Evolutionary conservation across 2,888 invertebrate genomes (phyloP).

Genomic region (Eupithecia centaureata): DNA sequence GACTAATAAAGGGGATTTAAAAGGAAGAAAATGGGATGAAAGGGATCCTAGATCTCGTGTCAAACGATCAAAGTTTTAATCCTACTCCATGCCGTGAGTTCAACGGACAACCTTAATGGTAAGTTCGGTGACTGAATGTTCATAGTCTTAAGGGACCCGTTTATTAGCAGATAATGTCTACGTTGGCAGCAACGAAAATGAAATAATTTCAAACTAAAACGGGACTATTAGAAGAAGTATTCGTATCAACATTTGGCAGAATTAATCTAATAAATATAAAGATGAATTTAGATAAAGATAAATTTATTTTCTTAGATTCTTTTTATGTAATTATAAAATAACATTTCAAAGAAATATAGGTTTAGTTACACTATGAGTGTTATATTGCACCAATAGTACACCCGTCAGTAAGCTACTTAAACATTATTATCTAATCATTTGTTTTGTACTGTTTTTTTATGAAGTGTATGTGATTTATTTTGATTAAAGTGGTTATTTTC

Average conservation of each 20-base stretch:
- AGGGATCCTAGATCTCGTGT: constrained; percentile 26
- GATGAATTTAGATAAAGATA: too few species aligned
- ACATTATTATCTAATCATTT: too few species aligned
- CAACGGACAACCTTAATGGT: constrained; percentile 15
- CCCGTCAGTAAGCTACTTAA: too few species aligned
- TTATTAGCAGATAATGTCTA: constrained; percentile 12
- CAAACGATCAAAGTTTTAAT: constrained; percentile 31
- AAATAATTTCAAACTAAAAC: background rate
- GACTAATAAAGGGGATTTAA: constrained; percentile 28
- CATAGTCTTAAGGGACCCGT: constrained; percentile 5
- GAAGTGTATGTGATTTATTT: background rate
- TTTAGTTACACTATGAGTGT: too few species aligned
- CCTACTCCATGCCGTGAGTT: constrained; percentile 12
- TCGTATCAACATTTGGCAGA: background rate
- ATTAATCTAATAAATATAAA: too few species aligned
- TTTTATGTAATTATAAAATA: too few species aligned
- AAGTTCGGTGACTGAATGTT: constrained; percentile 22
- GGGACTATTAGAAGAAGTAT: background rate
- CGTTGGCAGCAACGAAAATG: background rate
- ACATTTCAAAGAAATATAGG: too few species aligned
- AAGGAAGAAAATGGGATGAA: constrained; percentile 22
- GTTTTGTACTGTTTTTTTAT: background rate
- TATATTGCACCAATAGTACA: too few species aligned
- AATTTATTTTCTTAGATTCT: too few species aligned
- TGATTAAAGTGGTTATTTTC: background rate